Evolutionary conservation across 2,888 invertebrate species (phyloP).

Genomic region (Lepidocyrtinus sp.): DNA sequence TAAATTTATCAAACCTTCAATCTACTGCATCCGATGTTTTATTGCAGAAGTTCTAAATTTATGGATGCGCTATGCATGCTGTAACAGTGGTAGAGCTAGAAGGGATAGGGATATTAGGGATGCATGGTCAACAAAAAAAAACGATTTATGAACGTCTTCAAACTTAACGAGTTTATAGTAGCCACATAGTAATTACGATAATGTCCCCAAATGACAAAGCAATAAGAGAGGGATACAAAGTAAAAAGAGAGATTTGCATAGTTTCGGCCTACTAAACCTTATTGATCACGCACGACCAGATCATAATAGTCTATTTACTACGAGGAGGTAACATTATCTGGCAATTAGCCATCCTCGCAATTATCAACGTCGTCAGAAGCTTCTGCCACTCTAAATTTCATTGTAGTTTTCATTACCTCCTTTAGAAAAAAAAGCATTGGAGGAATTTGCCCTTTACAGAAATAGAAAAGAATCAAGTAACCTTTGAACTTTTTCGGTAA

Average conservation of each 20-base stretch:
- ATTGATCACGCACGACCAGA: slow-evolving; percentile 4
- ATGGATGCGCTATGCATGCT: slow-evolving; percentile 1
- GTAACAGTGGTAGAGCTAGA: neutral
- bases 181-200: neutral
- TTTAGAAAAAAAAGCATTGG: too few relatives aligned
- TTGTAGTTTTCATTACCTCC: too few relatives aligned
- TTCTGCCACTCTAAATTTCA: too few relatives aligned
- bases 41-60: slow-evolving; percentile 7
- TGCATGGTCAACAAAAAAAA: neutral
- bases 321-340: neutral
- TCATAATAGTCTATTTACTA: neutral
- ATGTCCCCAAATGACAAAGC: neutral
- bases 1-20: neutral
- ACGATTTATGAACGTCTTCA: neutral
- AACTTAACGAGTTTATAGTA: neutral
- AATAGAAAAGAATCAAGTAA: neutral
- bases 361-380: too few relatives aligned
- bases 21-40: slow-evolving; percentile 3
- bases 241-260: neutral
- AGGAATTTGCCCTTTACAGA: too few relatives aligned
- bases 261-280: neutral
- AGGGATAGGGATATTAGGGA: neutral
- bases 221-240: neutral
- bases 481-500: neutral
- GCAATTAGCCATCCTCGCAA: slow-evolving; percentile 17